Evolutionary conservation across 2,888 invertebrate species (phyloP).

Genomic region (Hybos culiciformis): DNA sequence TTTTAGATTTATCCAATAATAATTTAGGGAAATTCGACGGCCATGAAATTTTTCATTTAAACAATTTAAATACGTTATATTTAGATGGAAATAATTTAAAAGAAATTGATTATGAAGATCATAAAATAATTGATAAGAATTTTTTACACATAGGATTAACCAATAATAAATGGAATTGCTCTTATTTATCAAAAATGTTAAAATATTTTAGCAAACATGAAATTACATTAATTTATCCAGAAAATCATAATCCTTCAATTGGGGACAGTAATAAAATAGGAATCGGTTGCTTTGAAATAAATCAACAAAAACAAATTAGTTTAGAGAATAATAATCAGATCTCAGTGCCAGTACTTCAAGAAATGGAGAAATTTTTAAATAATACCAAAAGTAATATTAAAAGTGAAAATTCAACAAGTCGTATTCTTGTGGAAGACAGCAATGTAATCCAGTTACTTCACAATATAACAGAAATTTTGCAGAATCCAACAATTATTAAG

Average conservation of each 20-base stretch:
- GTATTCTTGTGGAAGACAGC: too few relatives aligned
- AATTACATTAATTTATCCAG: background rate
- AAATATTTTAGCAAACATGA: background rate
- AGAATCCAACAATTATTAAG: too few relatives aligned
- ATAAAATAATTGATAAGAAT: background rate
- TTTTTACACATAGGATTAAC: background rate
- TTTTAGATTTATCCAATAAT: slow-evolving; percentile 2
- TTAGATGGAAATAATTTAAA: background rate
- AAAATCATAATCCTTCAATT: background rate
- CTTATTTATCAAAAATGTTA: background rate
- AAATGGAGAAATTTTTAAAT: too few relatives aligned
- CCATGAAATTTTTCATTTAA: background rate
- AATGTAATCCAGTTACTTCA: too few relatives aligned
- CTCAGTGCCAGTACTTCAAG: too few relatives aligned
- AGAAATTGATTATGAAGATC: background rate
- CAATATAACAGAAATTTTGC: too few relatives aligned
- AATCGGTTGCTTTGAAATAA: too few relatives aligned
- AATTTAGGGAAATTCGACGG: background rate
- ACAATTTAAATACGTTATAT: background rate
- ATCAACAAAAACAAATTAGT: too few relatives aligned
- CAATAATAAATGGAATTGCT: slow-evolving; percentile 1
- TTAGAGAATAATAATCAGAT: too few relatives aligned
- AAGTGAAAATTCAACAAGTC: too few relatives aligned
- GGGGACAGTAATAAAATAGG: background rate
- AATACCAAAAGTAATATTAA: too few relatives aligned